phyloP scores from a whole-genome alignment of 2,888 invertebrate species.

The Drosophila maculinotata region DNA sequence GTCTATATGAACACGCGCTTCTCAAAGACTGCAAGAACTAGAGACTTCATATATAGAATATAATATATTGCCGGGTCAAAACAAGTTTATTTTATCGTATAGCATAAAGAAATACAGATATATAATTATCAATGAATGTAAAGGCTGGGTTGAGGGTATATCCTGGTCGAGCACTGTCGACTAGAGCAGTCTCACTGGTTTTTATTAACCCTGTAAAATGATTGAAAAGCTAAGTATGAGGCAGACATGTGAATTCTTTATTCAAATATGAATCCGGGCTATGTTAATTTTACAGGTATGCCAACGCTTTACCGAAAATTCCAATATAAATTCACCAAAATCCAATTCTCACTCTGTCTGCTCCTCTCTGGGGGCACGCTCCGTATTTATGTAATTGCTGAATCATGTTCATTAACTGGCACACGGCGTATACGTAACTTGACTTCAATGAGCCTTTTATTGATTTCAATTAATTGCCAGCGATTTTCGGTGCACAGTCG shows the following conservation, averaged over 20 bases:
- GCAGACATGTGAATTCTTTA: conserved; percentile 28
- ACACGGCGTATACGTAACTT: conserved; percentile 48
- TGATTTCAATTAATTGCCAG: conserved; percentile 68
- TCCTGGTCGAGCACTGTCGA: no score
- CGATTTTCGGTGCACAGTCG: conserved; percentile 30
- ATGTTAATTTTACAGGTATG: conserved; percentile 18
- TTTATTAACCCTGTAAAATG: conserved; percentile 8
- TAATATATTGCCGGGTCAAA: no score
- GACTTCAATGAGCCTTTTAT: conserved; percentile 48
- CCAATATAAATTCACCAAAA: background rate
- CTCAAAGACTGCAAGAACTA: no score
- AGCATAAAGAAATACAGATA: no score
- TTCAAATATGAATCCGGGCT: conserved; percentile 50
- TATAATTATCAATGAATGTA: no score
- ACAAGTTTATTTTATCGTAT: no score
- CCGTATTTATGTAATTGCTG: conserved; percentile 28
- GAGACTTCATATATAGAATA: no score
- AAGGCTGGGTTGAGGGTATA: no score
- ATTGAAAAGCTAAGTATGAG: conserved; percentile 2
- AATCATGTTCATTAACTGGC: conserved; percentile 36
- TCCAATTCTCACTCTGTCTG: background rate
- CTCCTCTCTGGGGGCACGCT: background rate
- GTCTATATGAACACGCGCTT: no score
- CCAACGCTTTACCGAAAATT: conserved; percentile 1
- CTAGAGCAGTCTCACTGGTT: no score